Evolutionary conservation across 2,113 vertebrate genomes (phyloP).

Genomic region (Carassius carassius): DNA sequence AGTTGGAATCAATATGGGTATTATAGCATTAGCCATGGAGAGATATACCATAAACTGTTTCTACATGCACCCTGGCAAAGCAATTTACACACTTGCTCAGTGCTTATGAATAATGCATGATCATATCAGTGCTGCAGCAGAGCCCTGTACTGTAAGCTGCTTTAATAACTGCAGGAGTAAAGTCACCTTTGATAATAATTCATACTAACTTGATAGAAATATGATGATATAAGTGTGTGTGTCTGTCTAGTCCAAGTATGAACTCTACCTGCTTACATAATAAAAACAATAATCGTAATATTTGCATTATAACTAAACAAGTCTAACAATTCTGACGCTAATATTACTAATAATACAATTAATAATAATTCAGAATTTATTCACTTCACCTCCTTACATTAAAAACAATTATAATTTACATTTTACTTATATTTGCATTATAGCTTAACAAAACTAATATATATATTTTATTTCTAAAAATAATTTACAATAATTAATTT

Average conservation of each 20-base stretch:
- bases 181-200: slow-evolving; percentile 46
- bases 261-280: neutral
- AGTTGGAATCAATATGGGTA: slow-evolving; percentile 51
- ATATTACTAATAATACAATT: neutral
- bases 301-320: neutral
- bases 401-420: too few species aligned
- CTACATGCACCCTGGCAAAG: slow-evolving; percentile 57
- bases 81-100: slow-evolving; percentile 65
- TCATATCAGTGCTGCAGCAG: slow-evolving; percentile 62
- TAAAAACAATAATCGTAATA: neutral
- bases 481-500: too few species aligned
- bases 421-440: too few species aligned
- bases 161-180: slow-evolving; percentile 56
- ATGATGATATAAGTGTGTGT: neutral
- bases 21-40: slow-evolving; percentile 58
- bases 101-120: slow-evolving; percentile 71
- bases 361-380: too few species aligned
- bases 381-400: too few species aligned
- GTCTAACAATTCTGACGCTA: too few species aligned
- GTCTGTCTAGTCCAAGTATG: neutral
- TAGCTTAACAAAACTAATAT: too few species aligned
- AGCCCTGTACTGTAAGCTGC: slow-evolving; percentile 55
- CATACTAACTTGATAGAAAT: neutral
- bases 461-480: too few species aligned
- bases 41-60: slow-evolving; percentile 68